Evolutionary conservation across 2,888 invertebrate species (phyloP).

Genomic region (Phaonia tiefii): DNA sequence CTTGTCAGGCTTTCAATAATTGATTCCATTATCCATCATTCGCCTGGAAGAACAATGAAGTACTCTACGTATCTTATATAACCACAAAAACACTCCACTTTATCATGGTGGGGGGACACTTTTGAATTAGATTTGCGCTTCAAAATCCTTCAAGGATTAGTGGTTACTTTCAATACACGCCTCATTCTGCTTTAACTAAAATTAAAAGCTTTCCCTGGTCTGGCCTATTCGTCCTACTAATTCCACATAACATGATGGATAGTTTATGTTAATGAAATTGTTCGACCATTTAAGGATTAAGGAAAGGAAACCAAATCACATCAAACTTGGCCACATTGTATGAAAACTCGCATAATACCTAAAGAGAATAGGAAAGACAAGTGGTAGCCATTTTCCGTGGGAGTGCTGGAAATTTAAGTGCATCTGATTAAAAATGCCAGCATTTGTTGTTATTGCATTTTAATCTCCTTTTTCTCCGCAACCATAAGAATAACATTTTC

Average conservation of each 20-base stretch:
- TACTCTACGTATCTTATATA: constrained; percentile 43
- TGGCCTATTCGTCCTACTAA: constrained; percentile 1
- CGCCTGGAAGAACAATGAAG: not conserved
- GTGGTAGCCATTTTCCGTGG: not conserved
- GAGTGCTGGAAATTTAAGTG: constrained; percentile 48
- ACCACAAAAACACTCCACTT: constrained; percentile 21
- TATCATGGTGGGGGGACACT: constrained; percentile 27
- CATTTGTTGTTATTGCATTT: constrained; percentile 69
- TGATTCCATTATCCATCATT: constrained; percentile 57
- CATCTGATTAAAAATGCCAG: constrained; percentile 56
- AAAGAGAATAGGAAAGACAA: too few species aligned
- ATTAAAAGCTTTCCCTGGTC: constrained; percentile 42
- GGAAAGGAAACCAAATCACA: constrained; percentile 26
- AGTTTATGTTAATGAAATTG: constrained; percentile 75
- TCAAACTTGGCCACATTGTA: constrained; percentile 62
- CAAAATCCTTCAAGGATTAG: constrained; percentile 66
- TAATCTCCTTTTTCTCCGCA: constrained; percentile 34
- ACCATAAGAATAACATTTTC: constrained; percentile 33
- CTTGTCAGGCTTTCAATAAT: constrained; percentile 68
- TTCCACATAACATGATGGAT: constrained; percentile 72
- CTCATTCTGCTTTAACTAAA: constrained; percentile 5
- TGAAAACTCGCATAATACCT: constrained; percentile 55
- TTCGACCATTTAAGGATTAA: constrained; percentile 67
- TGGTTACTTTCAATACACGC: constrained; percentile 65
- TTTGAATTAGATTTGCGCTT: constrained; percentile 46